A percentile compares a stretch with the other conserved stretches of the same genome.
phyloP scores from a whole-genome alignment of 2,797 vertebrate genomes.

The Periparus ater region DNA sequence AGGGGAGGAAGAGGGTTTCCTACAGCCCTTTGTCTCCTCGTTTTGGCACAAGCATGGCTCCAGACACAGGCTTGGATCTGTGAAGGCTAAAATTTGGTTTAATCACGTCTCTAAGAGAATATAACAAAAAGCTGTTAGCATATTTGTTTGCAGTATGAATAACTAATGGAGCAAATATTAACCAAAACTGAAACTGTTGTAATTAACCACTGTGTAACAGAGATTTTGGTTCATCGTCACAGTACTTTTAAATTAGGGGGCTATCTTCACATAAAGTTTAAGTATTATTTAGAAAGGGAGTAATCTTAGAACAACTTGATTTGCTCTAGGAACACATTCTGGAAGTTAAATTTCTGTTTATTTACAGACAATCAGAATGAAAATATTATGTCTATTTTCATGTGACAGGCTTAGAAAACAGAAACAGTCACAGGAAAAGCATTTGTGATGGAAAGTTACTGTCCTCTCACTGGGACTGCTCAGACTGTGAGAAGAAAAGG shows the following conservation, averaged over 20 bases:
- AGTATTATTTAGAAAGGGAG: not conserved
- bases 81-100: not conserved
- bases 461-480: not conserved
- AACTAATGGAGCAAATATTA: not conserved
- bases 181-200: not conserved
- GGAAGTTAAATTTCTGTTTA: slow-evolving; percentile 25
- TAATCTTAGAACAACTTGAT: not conserved
- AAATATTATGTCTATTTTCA: slow-evolving; percentile 51
- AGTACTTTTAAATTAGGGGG: not conserved
- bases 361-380: slow-evolving; percentile 31
- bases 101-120: not conserved
- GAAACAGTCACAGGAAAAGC: slow-evolving; percentile 14
- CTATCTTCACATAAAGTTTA: not conserved
- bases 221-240: not conserved
- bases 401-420: slow-evolving; percentile 20
- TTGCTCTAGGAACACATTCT: not conserved
- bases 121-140: not conserved
- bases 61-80: not conserved
- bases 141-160: not conserved
- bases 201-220: not conserved
- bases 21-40: accelerated
- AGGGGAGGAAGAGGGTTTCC: not conserved
- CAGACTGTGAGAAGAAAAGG: not conserved
- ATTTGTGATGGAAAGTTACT: slow-evolving; percentile 37
- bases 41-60: accelerated